Percentiles rank a stretch among this genome's conserved stretches.
These are phyloP conservation scores for Anaspis maculata DNA, from an alignment of 2,888 invertebrate species.

Conservation along the genomic window DNA sequence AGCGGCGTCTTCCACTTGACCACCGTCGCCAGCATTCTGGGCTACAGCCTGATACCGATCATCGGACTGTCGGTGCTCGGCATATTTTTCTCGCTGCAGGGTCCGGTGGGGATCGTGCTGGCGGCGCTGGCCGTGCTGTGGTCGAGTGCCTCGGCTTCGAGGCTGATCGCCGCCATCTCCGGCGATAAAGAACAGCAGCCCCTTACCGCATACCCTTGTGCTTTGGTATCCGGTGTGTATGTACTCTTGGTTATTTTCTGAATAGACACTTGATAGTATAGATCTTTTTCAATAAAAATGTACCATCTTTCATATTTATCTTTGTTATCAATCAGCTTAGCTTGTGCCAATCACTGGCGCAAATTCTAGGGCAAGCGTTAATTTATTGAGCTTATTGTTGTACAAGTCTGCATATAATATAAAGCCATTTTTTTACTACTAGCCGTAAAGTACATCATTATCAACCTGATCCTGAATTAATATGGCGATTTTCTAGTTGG, in stretches of 20 bases:
- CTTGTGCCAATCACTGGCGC: no score
- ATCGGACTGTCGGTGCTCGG: slow-evolving; percentile 76
- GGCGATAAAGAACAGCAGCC: slow-evolving; percentile 79
- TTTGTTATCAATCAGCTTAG: no score
- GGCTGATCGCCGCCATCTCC: slow-evolving; percentile 85
- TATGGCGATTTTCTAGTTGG: no score
- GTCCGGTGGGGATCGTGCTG: slow-evolving; percentile 56
- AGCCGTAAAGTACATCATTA: no score
- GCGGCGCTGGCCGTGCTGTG: slow-evolving; percentile 68
- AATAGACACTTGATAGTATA: slow-evolving; percentile 21
- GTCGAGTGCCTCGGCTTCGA: slow-evolving; percentile 88
- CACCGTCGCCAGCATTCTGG: slow-evolving; percentile 79
- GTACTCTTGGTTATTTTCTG: slow-evolving; percentile 86
- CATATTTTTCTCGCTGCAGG: slow-evolving; percentile 70
- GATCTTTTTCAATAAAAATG: neutral
- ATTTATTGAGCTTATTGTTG: no score
- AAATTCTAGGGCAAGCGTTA: no score
- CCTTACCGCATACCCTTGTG: slow-evolving; percentile 87
- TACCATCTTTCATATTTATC: no score
- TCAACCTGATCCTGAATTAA: no score
- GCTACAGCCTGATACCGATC: slow-evolving; percentile 89
- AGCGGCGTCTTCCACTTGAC: slow-evolving; percentile 65
- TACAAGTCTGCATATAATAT: no score
- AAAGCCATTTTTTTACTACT: no score
- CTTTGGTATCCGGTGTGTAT: slow-evolving; percentile 87